Evolutionary conservation across 2,113 vertebrate species (phyloP), one percentile per base, ranked within the genome.

Genomic region (Carettochelys insculpta): DNA sequence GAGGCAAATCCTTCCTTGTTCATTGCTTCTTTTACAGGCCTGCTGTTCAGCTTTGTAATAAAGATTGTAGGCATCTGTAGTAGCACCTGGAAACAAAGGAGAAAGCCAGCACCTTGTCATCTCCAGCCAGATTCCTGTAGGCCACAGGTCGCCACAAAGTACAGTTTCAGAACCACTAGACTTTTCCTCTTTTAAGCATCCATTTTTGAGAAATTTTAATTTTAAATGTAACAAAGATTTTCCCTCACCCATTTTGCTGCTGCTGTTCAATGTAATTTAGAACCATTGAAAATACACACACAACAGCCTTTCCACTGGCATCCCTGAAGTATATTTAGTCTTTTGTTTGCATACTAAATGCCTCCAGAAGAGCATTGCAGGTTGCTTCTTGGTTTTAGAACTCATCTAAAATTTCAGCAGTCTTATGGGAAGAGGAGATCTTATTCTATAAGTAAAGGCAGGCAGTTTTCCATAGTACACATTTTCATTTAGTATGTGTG

Each of bases 401-500:
- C 56, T 82, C 91, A n/a, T 95, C 61, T 88, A 22, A 45, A 80
- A 7, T n/a, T 92, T 65, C 22, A 65, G 68, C 53, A 29, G 41
- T 56, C 24, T 61, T 93, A 52, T 3, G 2, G 48, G 56, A n/a
- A 80, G 24, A 89, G 25, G 38, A 54, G 6, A 43, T 82, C 22
- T 89, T 92, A 22, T 77, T 85, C 41, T 81, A 86, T 4, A 6
- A 68, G 75, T 52, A 77, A 86, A 94, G 54, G 17, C 82, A 93
- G 48, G 24, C 51, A n/a, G 85, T 94, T 88, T 93, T 2, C n/a
- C 45, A 78, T 58, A 82, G 6, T 65, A 52, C 7, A 0, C 89
- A 77, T 88, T 52, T 85, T 94, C 89, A 50, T 86, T 94, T 89
- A 79, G 79, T n/a, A n/a, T 89, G 77, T 51, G 77, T 56, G 92